Evolutionary conservation across 2,113 vertebrate genomes (phyloP).

Genomic region (Python bivittatus): DNA sequence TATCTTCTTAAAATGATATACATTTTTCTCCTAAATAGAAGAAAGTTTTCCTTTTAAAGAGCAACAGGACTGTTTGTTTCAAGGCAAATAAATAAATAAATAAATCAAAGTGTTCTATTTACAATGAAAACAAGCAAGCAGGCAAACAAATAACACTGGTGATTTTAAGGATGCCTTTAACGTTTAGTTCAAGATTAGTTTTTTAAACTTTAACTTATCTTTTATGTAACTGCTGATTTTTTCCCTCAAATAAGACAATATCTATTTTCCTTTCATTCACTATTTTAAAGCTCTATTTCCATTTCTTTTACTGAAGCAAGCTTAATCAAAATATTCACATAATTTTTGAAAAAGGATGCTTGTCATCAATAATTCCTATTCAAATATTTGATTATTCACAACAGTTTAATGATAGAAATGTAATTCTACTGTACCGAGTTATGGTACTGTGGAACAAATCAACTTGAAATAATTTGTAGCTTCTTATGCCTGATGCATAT

Average conservation of each 20-base stretch:
- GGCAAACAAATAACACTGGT: constrained; percentile 31
- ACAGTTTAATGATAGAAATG: neutral
- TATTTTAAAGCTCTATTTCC: constrained; percentile 37
- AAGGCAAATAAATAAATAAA: constrained; percentile 10
- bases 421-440: neutral
- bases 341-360: constrained; percentile 11
- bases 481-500: neutral
- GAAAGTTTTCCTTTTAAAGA: constrained; percentile 49
- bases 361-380: neutral
- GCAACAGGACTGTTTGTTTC: constrained; percentile 54
- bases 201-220: neutral
- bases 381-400: neutral
- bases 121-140: constrained; percentile 24
- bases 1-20: constrained; percentile 65
- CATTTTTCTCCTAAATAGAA: constrained; percentile 51
- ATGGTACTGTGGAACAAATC: neutral
- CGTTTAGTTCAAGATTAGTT: neutral
- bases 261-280: constrained; percentile 31
- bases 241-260: constrained; percentile 34
- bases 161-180: constrained; percentile 42
- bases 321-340: neutral
- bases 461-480: neutral
- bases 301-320: constrained; percentile 18
- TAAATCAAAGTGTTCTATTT: constrained; percentile 35
- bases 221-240: constrained; percentile 23